These are phyloP conservation scores for Bombyx mandarina DNA, from an alignment of 1,140 invertebrate genomes.

Conservation along the genomic window DNA sequence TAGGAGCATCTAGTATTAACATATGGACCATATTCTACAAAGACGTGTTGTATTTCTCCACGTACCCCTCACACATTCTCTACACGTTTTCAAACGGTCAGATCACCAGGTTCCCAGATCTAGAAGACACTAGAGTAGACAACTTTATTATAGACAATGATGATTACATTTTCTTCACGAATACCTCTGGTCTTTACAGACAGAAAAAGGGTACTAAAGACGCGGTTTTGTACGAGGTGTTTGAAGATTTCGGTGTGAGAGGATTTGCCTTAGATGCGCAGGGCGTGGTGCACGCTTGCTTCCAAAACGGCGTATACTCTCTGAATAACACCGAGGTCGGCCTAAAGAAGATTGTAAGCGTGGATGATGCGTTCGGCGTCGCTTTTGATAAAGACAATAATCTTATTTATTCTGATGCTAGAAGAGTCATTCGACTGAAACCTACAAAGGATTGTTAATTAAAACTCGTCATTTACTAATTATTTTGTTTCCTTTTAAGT, in stretches of 20 bases:
- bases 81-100: conserved; percentile 34
- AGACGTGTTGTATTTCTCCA: conserved; percentile 38
- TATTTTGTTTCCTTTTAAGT: background rate
- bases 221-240: conserved; percentile 25
- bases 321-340: conserved; percentile 21
- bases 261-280: conserved; percentile 33
- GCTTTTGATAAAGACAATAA: conserved; percentile 48
- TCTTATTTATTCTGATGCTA: conserved; percentile 46
- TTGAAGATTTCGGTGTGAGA: conserved; percentile 21
- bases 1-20: conserved; percentile 21
- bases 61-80: conserved; percentile 41
- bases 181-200: conserved; percentile 37
- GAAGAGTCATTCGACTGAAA: conserved; percentile 27
- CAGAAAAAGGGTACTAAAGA: conserved; percentile 41
- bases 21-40: conserved; percentile 49
- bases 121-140: conserved; percentile 51
- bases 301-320: conserved; percentile 37
- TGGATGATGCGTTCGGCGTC: conserved; percentile 40
- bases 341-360: conserved; percentile 30
- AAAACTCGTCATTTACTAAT: background rate
- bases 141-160: conserved; percentile 47
- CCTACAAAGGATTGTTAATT: conserved; percentile 26
- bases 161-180: conserved; percentile 36
- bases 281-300: conserved; percentile 35
- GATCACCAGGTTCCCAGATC: conserved; percentile 28